Conservation (phyloP, 2,113 vertebrate genomes). For the Halcyon malimbica region DNA sequence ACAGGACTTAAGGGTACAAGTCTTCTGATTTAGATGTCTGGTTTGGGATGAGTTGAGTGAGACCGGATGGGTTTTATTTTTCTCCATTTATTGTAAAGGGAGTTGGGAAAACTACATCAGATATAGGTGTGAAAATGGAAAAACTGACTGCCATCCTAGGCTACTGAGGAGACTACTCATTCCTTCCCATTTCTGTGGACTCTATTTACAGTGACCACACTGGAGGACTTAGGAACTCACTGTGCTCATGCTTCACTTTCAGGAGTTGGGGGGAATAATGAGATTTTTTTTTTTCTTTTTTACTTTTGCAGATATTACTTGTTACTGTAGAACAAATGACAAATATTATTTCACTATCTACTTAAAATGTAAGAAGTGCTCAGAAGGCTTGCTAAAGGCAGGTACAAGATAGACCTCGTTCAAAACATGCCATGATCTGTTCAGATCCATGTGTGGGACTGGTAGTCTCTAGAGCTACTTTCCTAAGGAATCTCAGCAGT, state of each 20-base stretch:
- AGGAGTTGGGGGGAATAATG: background rate
- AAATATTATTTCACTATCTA: background rate
- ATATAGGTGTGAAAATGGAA: background rate
- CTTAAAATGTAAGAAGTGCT: background rate
- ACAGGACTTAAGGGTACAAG: background rate
- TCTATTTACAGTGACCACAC: background rate
- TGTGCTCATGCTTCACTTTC: background rate
- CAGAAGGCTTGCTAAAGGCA: background rate
- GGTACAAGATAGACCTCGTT: background rate
- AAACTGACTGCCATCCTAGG: background rate
- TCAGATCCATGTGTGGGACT: background rate
- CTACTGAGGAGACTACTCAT: background rate
- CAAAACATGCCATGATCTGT: rapidly evolving
- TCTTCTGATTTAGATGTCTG: background rate
- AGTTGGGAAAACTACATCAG: background rate
- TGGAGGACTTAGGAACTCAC: background rate
- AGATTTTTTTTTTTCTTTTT: no score
- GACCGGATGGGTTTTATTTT: background rate
- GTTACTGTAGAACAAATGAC: rapidly evolving
- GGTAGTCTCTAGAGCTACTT: background rate
- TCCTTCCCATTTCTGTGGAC: background rate
- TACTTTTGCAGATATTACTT: background rate
- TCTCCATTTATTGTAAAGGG: background rate
- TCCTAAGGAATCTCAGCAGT: background rate
- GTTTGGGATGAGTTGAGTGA: background rate